Conservation (phyloP, 2,888 invertebrate species). For the Luffia ferchaultella region DNA sequence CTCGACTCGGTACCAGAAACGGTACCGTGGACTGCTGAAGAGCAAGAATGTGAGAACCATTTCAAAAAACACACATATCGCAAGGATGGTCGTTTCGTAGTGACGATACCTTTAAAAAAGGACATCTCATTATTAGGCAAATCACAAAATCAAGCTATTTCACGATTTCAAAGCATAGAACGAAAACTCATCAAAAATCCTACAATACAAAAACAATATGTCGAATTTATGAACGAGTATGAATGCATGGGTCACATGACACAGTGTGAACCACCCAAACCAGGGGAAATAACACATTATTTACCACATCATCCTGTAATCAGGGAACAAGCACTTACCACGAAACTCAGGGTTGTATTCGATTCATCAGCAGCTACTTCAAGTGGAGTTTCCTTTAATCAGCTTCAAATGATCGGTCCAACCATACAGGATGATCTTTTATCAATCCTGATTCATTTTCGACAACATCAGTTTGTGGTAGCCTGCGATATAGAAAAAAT, state of each 20-base stretch:
- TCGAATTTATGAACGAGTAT: neutral
- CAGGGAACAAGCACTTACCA: neutral
- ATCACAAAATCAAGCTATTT: neutral
- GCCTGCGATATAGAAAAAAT: slow-evolving; percentile 18
- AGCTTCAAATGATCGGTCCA: slow-evolving; percentile 16
- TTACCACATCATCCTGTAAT: neutral
- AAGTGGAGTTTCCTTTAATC: neutral
- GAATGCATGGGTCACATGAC: neutral
- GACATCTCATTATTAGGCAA: neutral
- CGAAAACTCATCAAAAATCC: neutral
- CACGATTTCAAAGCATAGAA: neutral
- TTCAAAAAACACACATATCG: too few relatives aligned
- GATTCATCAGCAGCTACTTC: neutral
- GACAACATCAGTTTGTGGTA: slow-evolving; percentile 14
- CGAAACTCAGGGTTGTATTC: neutral
- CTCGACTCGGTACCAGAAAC: neutral
- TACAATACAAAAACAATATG: neutral
- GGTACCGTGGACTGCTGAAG: neutral
- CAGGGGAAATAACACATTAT: neutral
- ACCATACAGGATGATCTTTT: slow-evolving; percentile 17
- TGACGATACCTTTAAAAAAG: neutral
- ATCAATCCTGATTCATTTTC: slow-evolving; percentile 16
- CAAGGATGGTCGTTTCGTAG: neutral
- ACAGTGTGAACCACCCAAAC: neutral
- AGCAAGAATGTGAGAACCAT: too few relatives aligned